Evolutionary conservation across 2,113 vertebrate species (phyloP), one percentile per base, ranked within the genome.

Genomic region (Chaetodon auriga): DNA sequence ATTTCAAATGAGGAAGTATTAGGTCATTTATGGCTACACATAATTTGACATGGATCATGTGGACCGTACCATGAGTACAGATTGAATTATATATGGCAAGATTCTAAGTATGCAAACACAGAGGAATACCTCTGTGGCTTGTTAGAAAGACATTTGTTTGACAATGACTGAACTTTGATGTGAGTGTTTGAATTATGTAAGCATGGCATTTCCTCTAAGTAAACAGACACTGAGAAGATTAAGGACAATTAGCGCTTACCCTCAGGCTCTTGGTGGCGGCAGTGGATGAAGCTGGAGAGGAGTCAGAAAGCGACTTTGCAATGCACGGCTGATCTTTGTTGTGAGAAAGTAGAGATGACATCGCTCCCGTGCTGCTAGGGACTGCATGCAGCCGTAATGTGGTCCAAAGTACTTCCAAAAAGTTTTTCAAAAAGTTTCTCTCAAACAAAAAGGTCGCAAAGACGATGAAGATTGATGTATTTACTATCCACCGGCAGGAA

Each of bases 341-440:
- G 70, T 84, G 86, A 68, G 93, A 89, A 54, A 90, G 85, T 60
- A 87, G 64, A 76, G 93, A 94, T 75, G 94, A 94, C 93, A 95
- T 94, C 21, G 57, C 73, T 90, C 45, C 76, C 2, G 23, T 77
- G 73, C 68, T 68, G 62, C 66, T 83, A 18, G 25, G 35, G 68
- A 38, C 81, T 53, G 30, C 87, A 86, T 84, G 53, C 88, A 85
- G 81, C 36, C 82, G 62, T n/a, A 19, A 8, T 77, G 19, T 49
- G 41, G 15, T 72, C 55, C 70, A 62, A 68, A 65, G n/a, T 46
- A 48, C 16, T 46, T 60, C 51, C 36, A 16, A 70, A 78, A 71
- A 43, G 41, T 30, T 46, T 16, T 45, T 41, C 6, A 7, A 2
- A 61, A 78, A 62, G 43, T 35, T 65, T 12, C 21, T 68, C 43